A percentile compares a stretch with the other conserved stretches of the same genome.
phyloP scores from a whole-genome alignment of 1,140 invertebrate genomes.

The Drosophila asahinai region DNA sequence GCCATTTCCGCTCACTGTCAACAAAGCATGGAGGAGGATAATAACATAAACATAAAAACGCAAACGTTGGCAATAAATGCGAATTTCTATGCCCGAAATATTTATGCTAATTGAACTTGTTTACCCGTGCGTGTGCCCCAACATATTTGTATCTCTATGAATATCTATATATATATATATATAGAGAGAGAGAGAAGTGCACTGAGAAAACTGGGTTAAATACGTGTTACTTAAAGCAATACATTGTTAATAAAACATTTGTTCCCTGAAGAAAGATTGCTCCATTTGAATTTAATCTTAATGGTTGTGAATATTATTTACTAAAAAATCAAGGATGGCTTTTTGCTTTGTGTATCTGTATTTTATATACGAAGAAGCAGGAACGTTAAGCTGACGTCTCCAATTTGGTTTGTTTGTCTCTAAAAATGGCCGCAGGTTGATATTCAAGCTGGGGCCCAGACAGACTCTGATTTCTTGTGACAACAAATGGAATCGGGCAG shows the following conservation, averaged over 20 bases:
- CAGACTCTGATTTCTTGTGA: conserved; percentile 72
- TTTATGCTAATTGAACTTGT: conserved; percentile 82
- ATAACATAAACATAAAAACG: conserved; percentile 80
- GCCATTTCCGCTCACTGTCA: conserved; percentile 61
- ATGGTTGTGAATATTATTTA: no score
- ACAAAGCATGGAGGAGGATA: conserved; percentile 42
- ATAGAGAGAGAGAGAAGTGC: conserved; percentile 4
- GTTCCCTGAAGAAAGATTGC: neutral
- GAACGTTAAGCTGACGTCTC: conserved; percentile 69
- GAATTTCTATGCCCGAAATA: conserved; percentile 67
- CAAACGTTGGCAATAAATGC: conserved; percentile 79
- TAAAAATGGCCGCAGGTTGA: conserved; percentile 68
- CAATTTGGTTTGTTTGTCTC: conserved; percentile 71
- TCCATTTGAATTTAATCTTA: no score
- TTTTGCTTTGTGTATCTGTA: neutral
- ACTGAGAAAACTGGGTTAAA: neutral
- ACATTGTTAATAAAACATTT: neutral
- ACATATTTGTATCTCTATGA: conserved; percentile 32
- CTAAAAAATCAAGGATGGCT: neutral
- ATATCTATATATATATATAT: conserved; percentile 25
- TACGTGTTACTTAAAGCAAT: no score
- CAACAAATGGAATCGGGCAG: conserved; percentile 48
- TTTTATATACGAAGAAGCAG: conserved; percentile 10
- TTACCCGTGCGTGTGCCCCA: conserved; percentile 74
- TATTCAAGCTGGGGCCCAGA: conserved; percentile 31